Percentiles rank a stretch among this genome's conserved stretches.
These are phyloP conservation scores for Athene noctua DNA, from an alignment of 2,113 vertebrate species.

Conservation along the genomic window DNA sequence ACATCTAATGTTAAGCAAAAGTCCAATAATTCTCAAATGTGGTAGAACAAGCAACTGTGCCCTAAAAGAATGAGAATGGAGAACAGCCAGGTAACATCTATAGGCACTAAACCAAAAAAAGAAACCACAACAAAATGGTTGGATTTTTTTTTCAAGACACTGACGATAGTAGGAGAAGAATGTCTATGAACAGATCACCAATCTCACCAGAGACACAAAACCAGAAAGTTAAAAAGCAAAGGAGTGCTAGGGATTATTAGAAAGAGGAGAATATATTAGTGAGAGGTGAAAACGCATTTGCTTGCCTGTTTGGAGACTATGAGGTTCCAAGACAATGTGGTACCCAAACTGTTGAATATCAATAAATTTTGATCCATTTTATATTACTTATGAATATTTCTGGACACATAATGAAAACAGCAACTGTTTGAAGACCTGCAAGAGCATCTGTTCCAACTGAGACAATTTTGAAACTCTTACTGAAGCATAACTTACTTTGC, in stretches of 20 bases:
- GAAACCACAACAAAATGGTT: neutral
- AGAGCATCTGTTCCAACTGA: neutral
- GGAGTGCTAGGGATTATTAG: neutral
- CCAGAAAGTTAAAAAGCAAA: neutral
- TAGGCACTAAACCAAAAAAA: neutral
- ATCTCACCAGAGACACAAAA: neutral
- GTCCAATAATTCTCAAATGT: neutral
- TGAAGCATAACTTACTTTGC: neutral
- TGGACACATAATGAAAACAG: neutral
- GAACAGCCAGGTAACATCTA: neutral
- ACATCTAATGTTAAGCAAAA: neutral
- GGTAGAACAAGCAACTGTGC: neutral
- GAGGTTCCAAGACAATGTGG: neutral
- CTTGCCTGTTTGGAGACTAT: neutral
- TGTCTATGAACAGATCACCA: fast-evolving
- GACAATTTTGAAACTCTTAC: neutral
- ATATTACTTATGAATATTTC: neutral
- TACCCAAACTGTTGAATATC: neutral
- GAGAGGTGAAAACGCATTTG: fast-evolving
- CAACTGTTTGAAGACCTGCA: neutral
- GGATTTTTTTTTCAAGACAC: neutral
- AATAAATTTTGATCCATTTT: neutral
- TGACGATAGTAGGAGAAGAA: neutral
- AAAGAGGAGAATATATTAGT: neutral
- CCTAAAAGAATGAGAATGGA: neutral